Conservation (phyloP, 2,113 vertebrate species). For the Pedionomus torquatus region DNA sequence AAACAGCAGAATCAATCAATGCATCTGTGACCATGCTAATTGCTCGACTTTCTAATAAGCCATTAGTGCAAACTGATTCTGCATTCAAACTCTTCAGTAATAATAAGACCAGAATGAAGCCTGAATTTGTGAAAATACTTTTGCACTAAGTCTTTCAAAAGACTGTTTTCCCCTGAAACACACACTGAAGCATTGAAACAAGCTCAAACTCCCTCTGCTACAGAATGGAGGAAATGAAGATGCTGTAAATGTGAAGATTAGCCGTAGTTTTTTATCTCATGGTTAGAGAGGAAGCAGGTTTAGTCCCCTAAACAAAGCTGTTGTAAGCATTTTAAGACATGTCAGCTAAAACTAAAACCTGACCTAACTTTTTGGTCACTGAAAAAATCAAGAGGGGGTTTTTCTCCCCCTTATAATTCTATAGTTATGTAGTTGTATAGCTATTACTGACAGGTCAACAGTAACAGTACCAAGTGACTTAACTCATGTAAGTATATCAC, state of each 20-base stretch:
- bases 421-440: background rate
- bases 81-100: background rate
- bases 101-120: background rate
- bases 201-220: background rate
- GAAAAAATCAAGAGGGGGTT: background rate
- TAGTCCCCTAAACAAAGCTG: background rate
- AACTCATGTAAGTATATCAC: background rate
- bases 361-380: background rate
- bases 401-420: background rate
- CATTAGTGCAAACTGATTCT: background rate
- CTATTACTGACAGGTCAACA: background rate
- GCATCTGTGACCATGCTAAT: background rate
- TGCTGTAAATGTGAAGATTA: background rate
- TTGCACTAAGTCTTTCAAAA: background rate
- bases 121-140: background rate
- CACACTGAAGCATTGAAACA: background rate
- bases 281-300: background rate
- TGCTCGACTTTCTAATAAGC: background rate
- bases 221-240: background rate
- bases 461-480: background rate
- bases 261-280: background rate
- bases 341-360: background rate
- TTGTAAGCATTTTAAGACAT: background rate
- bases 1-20: background rate
- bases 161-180: background rate